Evolutionary conservation across 2,797 vertebrate genomes (phyloP), one percentile per base, ranked within the genome.

Genomic region (Podargus strigoides): DNA sequence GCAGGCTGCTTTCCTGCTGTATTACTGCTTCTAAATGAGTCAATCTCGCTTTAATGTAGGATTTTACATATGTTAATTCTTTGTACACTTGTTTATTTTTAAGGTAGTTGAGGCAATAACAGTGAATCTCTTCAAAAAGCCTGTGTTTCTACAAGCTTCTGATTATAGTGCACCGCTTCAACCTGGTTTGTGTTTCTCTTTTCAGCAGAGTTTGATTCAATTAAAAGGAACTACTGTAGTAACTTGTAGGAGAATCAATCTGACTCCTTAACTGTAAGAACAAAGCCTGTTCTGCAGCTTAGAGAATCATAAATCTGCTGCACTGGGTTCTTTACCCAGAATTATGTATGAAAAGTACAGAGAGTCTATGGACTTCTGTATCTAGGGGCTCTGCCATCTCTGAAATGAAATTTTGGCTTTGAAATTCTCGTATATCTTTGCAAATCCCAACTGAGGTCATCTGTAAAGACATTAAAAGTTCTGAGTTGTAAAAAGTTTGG

Each of bases 11-110:
- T 86, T 77, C 70, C 77, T 84, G 91, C 82, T 91, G 60, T 90
- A 87, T 91, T 96, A 83, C 79, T 85, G 89, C 64, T 89, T 66
- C 39, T 93, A 91, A 97, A 95, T 78, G 75, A 97, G 91, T 82
- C 78, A 73, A 89, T 96, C 75, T 94, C 82, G 47, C 50, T 90
- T 95, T 81, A 96, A 78, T 64, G 80, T 34, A 84, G 86, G 84
- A 82, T 75, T 95, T 95, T 94, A 87, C 78, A 55, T 86, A 86
- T 69, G 85, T 77, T 91, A 89, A 76, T 90, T 89, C 41, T 96
- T 94, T 36, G 56, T 85, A 66, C 72, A 49, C 19, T 95, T 93
- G 68, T 75, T 95, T 91, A 39, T 96, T 95, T 93, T 97, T 58
- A 75, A 87, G 91, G 81, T 24, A 66, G 42, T 68, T 81, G 47